phyloP scores from a whole-genome alignment of 1,140 invertebrate species.

The Caenorhabditis brenneri region DNA sequence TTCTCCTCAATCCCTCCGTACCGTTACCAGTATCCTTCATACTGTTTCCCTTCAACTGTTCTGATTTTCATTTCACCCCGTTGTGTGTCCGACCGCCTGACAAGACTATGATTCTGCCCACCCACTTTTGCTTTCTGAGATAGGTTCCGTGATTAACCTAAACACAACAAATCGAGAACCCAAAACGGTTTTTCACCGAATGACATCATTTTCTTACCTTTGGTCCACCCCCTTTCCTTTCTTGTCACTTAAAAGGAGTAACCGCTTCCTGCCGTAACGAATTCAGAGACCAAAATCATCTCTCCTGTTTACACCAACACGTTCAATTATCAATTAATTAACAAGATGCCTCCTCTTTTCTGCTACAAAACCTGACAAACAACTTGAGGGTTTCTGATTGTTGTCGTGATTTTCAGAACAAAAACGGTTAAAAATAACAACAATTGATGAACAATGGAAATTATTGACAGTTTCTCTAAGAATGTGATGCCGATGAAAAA shows the following conservation, averaged over 20 bases:
- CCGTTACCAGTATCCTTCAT: too few species aligned
- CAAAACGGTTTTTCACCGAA: conserved; percentile 24
- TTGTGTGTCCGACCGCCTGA: not conserved
- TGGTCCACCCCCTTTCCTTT: not conserved
- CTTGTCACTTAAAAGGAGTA: not conserved
- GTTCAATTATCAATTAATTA: conserved; percentile 22
- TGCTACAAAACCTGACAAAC: not conserved
- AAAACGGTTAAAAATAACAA: too few species aligned
- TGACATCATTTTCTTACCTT: not conserved
- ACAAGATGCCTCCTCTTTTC: not conserved
- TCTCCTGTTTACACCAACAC: not conserved
- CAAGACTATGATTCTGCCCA: not conserved
- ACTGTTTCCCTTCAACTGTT: not conserved
- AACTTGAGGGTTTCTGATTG: not conserved
- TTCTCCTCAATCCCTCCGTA: too few species aligned
- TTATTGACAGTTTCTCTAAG: not conserved
- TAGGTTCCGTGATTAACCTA: not conserved
- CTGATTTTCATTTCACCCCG: not conserved
- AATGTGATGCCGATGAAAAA: conserved; percentile 18
- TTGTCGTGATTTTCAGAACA: not conserved
- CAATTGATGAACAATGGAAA: not conserved
- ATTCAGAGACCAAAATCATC: conserved; percentile 1
- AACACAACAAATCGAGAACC: not conserved
- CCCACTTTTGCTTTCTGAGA: not conserved
- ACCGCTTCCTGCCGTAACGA: not conserved